Conservation (phyloP, 2,113 vertebrate species). For the Lynx canadensis region DNA sequence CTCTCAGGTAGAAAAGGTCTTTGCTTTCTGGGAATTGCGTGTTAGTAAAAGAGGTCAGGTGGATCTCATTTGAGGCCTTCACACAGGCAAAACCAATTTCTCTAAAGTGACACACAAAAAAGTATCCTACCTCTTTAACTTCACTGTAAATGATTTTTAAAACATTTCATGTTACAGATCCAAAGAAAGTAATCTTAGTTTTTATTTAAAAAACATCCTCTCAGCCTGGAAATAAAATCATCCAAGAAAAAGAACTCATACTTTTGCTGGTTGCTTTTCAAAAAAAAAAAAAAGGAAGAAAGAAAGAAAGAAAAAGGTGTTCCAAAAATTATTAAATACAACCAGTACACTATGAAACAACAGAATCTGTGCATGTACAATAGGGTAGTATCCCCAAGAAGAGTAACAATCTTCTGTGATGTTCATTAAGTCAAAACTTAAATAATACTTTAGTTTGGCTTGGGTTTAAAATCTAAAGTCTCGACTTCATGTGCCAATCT, state of each 20-base stretch:
- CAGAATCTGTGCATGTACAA: not conserved
- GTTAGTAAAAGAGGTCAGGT: not conserved
- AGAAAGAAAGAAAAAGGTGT: constrained; percentile 44
- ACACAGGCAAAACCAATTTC: not conserved
- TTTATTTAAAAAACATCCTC: constrained; percentile 70
- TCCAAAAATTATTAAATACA: constrained; percentile 44
- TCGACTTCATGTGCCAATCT: not conserved
- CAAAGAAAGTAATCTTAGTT: constrained; percentile 29
- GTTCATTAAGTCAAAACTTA: not conserved
- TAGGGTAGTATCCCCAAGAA: not conserved
- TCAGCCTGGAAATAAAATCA: constrained; percentile 76
- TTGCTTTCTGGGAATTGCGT: not conserved
- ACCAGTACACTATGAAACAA: not conserved
- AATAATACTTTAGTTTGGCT: not conserved
- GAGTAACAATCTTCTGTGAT: not conserved
- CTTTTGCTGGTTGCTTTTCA: constrained; percentile 79
- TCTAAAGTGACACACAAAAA: constrained; percentile 14
- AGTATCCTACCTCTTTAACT: not conserved
- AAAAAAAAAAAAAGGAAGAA: constrained; percentile 67
- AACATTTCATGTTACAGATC: constrained; percentile 39
- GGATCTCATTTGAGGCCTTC: not conserved
- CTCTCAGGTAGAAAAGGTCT: not conserved
- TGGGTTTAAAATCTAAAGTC: not conserved
- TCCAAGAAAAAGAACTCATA: constrained; percentile 78
- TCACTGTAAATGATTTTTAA: constrained; percentile 37